Conservation (phyloP, 2,113 vertebrate genomes). For the Oreotrochilus melanogaster region DNA sequence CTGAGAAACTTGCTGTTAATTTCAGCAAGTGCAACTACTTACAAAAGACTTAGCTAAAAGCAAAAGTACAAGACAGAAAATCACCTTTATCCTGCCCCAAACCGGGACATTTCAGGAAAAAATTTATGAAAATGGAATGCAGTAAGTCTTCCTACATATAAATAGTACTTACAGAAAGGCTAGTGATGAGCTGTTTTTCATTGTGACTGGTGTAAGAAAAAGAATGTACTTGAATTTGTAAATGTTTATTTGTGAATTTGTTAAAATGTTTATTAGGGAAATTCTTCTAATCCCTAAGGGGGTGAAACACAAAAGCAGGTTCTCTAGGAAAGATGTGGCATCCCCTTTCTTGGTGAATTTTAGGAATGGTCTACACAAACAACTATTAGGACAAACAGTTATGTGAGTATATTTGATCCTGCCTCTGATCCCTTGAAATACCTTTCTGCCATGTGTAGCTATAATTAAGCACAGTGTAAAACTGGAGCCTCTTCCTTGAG, state of each 20-base stretch:
- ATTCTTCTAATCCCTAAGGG: neutral
- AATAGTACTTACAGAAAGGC: neutral
- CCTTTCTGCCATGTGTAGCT: neutral
- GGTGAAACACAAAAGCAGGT: neutral
- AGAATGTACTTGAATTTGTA: neutral
- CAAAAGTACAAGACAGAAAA: too few relatives aligned
- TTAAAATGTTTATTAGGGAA: conserved; percentile 22
- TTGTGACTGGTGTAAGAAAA: neutral
- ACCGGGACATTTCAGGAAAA: neutral
- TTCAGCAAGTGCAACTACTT: too few relatives aligned
- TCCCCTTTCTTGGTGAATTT: neutral
- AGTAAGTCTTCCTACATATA: neutral
- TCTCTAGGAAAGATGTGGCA: neutral
- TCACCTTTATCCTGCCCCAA: too few relatives aligned
- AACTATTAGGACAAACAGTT: neutral
- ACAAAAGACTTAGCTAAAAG: too few relatives aligned
- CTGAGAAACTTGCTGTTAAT: too few relatives aligned
- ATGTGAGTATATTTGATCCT: neutral
- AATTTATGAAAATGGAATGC: neutral
- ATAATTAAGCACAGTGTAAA: conserved; percentile 25
- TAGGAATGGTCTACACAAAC: neutral
- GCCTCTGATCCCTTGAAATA: neutral
- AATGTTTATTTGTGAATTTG: neutral
- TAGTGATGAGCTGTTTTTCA: neutral
- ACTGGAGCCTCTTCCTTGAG: neutral